Evolutionary conservation across 53 echinoderm and acorn worm genomes (phyloP).

Genomic region (Crossaster papposus): DNA sequence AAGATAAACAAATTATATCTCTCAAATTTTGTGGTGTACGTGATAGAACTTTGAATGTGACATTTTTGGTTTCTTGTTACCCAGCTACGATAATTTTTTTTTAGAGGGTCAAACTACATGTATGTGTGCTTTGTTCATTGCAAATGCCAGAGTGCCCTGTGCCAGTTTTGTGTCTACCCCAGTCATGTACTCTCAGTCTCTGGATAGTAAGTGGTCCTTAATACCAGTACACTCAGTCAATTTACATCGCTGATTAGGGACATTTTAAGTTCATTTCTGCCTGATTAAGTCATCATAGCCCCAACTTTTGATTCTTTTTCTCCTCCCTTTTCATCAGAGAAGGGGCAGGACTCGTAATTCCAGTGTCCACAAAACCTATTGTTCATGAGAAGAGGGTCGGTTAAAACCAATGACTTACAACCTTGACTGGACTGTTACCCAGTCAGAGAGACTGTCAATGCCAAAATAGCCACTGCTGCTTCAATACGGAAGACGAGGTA

Average conservation of each 20-base stretch:
- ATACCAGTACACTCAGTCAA: conserved; percentile 40
- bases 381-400: conserved; percentile 1
- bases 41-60: too few relatives aligned
- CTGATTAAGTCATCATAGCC: conserved; percentile 32
- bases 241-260: conserved; percentile 44
- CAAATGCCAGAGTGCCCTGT: neutral
- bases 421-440: conserved; percentile 29
- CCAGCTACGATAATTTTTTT: too few relatives aligned
- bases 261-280: conserved; percentile 40
- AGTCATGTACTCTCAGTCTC: neutral
- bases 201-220: conserved; percentile 21
- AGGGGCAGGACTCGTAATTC: neutral
- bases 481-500: conserved; percentile 28
- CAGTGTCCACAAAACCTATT: conserved; percentile 19
- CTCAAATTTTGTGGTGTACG: too few relatives aligned
- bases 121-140: neutral
- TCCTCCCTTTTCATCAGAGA: neutral
- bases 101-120: neutral
- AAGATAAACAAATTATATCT: too few relatives aligned
- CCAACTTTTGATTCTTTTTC: too few relatives aligned
- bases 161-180: neutral
- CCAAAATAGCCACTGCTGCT: conserved; percentile 13
- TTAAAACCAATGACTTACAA: neutral
- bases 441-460: conserved; percentile 33
- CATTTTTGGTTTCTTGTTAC: neutral